Evolutionary conservation across 2,888 invertebrate species (phyloP).

Genomic region (Argynnis bischoffii): DNA sequence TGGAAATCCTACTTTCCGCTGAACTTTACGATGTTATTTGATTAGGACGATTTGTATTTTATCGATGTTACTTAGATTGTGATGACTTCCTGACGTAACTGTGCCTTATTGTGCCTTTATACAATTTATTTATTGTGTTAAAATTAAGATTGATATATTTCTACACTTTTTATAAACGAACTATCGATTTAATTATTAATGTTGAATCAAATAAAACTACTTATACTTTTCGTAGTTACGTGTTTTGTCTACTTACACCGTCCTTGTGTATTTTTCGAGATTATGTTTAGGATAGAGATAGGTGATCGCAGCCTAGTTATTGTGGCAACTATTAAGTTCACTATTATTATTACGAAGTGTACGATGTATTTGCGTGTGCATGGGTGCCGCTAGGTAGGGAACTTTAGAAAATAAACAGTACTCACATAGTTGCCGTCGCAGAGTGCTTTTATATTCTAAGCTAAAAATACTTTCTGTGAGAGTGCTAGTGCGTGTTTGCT

Average conservation of each 20-base stretch:
- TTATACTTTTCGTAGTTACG: constrained; percentile 64
- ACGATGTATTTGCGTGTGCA: constrained; percentile 56
- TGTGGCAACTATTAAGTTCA: constrained; percentile 65
- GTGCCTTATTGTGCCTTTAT: constrained; percentile 81
- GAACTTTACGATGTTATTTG: constrained; percentile 44
- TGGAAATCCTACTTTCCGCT: constrained; percentile 59
- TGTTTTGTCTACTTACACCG: constrained; percentile 80
- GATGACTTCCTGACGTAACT: constrained; percentile 77
- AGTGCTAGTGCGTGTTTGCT: constrained; percentile 35
- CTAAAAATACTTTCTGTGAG: constrained; percentile 28
- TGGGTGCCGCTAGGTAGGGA: constrained; percentile 61
- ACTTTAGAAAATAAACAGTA: constrained; percentile 48
- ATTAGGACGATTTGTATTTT: constrained; percentile 50
- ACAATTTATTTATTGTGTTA: constrained; percentile 76
- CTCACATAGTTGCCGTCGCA: constrained; percentile 33
- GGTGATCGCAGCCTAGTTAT: constrained; percentile 67
- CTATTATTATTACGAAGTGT: constrained; percentile 49
- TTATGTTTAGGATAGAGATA: constrained; percentile 74
- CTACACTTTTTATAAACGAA: constrained; percentile 68
- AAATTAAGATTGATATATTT: constrained; percentile 71
- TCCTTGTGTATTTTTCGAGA: constrained; percentile 81
- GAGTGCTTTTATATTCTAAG: constrained; percentile 32
- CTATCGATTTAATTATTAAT: constrained; percentile 38
- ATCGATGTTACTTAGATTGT: constrained; percentile 70
- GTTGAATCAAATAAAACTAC: constrained; percentile 63